phyloP scores from a whole-genome alignment of 2,888 invertebrate species.

The Tanypteryx hageni region DNA sequence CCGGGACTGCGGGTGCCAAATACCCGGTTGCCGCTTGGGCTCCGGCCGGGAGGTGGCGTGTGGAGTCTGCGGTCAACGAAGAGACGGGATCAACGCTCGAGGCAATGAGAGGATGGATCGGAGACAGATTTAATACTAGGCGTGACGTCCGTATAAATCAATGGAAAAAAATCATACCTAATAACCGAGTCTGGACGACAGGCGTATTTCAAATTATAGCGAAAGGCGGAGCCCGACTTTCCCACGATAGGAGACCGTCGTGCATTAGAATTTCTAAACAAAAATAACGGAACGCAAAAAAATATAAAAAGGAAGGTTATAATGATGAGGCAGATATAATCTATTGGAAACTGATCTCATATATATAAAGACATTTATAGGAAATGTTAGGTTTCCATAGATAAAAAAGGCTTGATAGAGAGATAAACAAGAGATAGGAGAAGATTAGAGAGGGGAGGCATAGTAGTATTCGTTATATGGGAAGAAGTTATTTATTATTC shows the following conservation, averaged over 20 bases:
- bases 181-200: slow-evolving; percentile 1
- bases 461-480: no score
- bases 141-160: slow-evolving; percentile 22
- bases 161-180: background rate
- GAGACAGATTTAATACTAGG: background rate
- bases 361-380: slow-evolving; percentile 4
- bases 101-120: background rate
- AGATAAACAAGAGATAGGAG: no score
- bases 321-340: background rate
- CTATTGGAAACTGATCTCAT: background rate
- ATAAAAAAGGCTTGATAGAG: background rate
- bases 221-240: background rate
- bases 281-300: background rate
- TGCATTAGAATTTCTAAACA: background rate
- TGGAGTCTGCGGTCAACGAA: background rate
- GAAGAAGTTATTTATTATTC: no score
- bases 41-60: no score
- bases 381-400: background rate
- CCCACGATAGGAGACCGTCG: slow-evolving; percentile 21
- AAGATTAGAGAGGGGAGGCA: no score
- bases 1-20: background rate
- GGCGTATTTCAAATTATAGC: background rate
- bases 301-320: background rate
- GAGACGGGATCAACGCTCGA: background rate
- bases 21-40: background rate